Base-by-base conservation (phyloP, 2,113 vertebrate genomes). In the Ascaphus truei region DNA sequence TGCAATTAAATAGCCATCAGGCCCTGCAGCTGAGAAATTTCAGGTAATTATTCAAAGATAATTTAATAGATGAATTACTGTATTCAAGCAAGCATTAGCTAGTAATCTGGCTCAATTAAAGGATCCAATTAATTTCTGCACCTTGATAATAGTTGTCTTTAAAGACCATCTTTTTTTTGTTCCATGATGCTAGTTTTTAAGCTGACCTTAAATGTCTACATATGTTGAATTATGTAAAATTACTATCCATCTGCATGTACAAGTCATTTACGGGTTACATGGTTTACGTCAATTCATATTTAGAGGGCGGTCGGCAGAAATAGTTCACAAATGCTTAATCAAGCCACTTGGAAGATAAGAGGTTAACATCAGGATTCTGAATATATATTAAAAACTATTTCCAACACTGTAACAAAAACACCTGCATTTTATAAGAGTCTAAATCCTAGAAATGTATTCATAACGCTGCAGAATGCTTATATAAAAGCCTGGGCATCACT, bases 41-140 rank as follows among this genome's bases (percentile, higher is more conserved):
- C 89, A 92, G 89, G 90, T 92, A 91, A 91, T 92, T 92, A 91
- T 91, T 92, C 87, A 89, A 91, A 92, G 89, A 92, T 92, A 92
- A 91, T 91, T 92, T 91, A 92, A 92, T 92, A 92, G 89, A 86
- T 90, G 90, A 92, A 92, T 92, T 91, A 90, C 89, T 87, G 88
- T 91, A 92, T 91, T 92, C 89, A 91, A 87, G 88, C 87, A 92
- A 90, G 90, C 87, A 90, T 92, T 91, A 92, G 88, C 88, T 85
- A 90, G 88, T 90, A 92, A 92, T 92, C 90, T 92, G 89, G 87
- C 87, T 91, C 87, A 91, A 92, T 92, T 92, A 92, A 88, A 87
- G 87, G 81, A 85, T 79, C 85, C 87, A 91, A 90, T 92, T 92
- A 90, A 92, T 90, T 91, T 90, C 87, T 89, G 86, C 84, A 90